A percentile compares a stretch with the other conserved stretches of the same genome.
Conservation (phyloP, 53 echinoderm and acorn worm genomes). For the Echinometra lucunter region DNA sequence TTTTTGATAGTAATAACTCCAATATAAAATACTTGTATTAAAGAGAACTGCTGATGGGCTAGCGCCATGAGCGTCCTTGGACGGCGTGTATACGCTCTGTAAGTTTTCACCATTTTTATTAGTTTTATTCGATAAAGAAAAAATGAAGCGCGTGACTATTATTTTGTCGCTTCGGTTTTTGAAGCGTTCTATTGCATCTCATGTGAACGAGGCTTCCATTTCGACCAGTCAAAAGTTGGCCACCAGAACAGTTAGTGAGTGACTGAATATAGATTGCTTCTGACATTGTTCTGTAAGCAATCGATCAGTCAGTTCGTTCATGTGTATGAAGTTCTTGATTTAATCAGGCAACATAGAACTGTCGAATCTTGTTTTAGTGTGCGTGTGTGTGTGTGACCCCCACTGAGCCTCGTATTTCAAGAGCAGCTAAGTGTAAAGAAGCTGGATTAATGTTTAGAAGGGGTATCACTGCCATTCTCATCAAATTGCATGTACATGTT, state of each 20-base stretch:
- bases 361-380: not conserved
- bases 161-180: too few species aligned
- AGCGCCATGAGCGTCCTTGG: too few species aligned
- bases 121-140: too few species aligned
- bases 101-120: too few species aligned
- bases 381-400: not conserved
- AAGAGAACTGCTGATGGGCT: too few species aligned
- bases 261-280: conserved; percentile 36
- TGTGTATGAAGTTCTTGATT: conserved; percentile 46
- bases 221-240: not conserved
- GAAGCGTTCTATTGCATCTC: not conserved
- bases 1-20: too few species aligned
- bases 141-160: too few species aligned
- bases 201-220: not conserved
- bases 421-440: not conserved
- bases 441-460: not conserved
- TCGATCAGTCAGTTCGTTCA: conserved; percentile 5
- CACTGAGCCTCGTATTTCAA: not conserved
- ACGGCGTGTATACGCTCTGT: too few species aligned
- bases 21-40: too few species aligned
- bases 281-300: conserved; percentile 41
- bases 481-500: not conserved
- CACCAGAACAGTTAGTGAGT: not conserved
- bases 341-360: not conserved
- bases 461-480: not conserved